These are phyloP conservation scores for Pao palembangensis DNA, from an alignment of 2,113 vertebrate species.

Conservation along the genomic window DNA sequence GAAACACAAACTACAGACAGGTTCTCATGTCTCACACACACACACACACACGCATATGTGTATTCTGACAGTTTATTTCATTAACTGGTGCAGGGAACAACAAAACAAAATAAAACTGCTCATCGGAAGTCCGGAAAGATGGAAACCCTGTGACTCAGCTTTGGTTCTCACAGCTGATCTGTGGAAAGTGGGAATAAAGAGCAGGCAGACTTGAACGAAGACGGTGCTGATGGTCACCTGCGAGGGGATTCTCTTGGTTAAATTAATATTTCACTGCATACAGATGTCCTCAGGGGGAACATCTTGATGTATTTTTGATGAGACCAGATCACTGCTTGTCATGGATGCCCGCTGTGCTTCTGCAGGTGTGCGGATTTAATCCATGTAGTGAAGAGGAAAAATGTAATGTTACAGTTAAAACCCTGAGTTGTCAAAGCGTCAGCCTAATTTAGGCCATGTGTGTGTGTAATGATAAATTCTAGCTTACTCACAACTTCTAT, in stretches of 20 bases:
- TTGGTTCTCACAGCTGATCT: not conserved
- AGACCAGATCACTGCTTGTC: slow-evolving; percentile 43
- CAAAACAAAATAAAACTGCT: not conserved
- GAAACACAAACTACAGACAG: not conserved
- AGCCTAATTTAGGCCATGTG: no score
- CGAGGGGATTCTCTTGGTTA: slow-evolving; percentile 5
- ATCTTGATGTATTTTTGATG: slow-evolving; percentile 61
- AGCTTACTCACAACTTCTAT: no score
- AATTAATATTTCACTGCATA: slow-evolving; percentile 50
- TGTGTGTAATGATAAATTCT: no score
- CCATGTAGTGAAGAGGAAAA: no score
- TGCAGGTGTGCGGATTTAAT: slow-evolving; percentile 38
- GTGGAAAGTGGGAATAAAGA: slow-evolving; percentile 6
- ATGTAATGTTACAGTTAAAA: no score
- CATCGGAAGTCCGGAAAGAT: not conserved
- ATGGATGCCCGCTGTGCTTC: slow-evolving; percentile 28
- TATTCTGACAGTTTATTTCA: slow-evolving; percentile 1
- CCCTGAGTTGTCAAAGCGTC: no score
- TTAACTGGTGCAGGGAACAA: not conserved
- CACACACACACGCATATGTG: not conserved
- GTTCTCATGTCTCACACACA: not conserved
- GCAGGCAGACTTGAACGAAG: slow-evolving; percentile 8
- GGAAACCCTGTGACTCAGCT: slow-evolving; percentile 5
- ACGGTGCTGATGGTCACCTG: slow-evolving; percentile 18
- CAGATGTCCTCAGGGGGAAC: slow-evolving; percentile 43